Conservation (phyloP, 2,797 vertebrate species). For the Karalla daura region DNA sequence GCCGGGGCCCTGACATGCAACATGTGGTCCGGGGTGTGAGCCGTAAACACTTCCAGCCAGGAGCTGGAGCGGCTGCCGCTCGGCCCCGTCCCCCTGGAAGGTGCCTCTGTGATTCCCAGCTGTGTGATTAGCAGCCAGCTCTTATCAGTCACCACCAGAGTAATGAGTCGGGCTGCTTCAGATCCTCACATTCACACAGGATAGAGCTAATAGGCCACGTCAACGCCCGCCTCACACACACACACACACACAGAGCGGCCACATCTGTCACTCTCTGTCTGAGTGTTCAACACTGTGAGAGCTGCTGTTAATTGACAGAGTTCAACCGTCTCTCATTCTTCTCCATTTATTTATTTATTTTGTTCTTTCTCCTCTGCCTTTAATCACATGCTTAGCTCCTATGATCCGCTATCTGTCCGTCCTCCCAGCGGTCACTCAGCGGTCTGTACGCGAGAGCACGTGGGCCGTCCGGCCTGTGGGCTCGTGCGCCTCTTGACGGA, state of each 20-base stretch:
- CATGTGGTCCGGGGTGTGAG: not conserved
- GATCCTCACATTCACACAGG: conserved; percentile 75
- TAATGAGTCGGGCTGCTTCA: conserved; percentile 80
- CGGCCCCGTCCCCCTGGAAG: conserved; percentile 35
- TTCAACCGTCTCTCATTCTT: conserved; percentile 38
- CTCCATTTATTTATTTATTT: not conserved
- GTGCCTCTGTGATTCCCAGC: conserved; percentile 64
- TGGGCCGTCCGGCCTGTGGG: conserved; percentile 1
- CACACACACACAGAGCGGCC: conserved; percentile 53
- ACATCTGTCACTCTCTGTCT: conserved; percentile 75
- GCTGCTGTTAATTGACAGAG: conserved; percentile 73
- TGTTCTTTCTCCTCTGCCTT: not conserved
- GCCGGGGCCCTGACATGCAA: not conserved
- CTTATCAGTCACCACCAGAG: conserved; percentile 79
- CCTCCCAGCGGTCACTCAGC: not conserved
- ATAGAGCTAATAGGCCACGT: conserved; percentile 79
- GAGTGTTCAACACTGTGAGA: conserved; percentile 61
- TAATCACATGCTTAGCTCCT: not conserved
- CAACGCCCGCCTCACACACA: too few species aligned
- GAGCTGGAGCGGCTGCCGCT: conserved; percentile 42
- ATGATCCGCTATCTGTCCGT: not conserved
- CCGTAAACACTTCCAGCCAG: conserved; percentile 56
- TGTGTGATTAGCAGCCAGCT: conserved; percentile 76
- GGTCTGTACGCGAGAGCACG: not conserved
- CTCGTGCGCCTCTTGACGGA: conserved; percentile 2